phyloP scores from a whole-genome alignment of 1,140 invertebrate genomes.

The Drosophila subpulchrella region DNA sequence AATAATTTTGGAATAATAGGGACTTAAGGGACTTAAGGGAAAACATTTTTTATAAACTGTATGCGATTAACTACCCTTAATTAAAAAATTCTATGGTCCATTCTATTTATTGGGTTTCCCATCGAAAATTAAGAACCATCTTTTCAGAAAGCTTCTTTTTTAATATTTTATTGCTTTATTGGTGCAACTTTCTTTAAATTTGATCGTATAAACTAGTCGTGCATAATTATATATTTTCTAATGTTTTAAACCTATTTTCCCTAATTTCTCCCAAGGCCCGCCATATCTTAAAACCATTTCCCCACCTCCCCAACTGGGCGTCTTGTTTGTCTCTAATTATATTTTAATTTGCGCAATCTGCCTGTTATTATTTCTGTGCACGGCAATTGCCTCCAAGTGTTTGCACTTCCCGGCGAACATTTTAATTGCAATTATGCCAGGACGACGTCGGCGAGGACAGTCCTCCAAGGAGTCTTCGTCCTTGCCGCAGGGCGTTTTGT shows the following conservation, averaged over 20 bases:
- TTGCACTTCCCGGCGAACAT: conserved; percentile 73
- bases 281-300: conserved; percentile 2
- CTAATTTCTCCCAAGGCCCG: background rate
- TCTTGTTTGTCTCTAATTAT: conserved; percentile 82
- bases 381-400: conserved; percentile 66
- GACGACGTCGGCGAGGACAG: conserved; percentile 15
- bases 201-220: too few species aligned
- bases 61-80: too few species aligned
- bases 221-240: background rate
- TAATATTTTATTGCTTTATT: too few species aligned
- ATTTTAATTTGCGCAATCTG: conserved; percentile 78
- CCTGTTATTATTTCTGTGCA: conserved; percentile 45
- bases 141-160: too few species aligned
- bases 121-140: too few species aligned
- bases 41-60: too few species aligned
- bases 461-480: conserved; percentile 45
- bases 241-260: background rate
- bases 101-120: too few species aligned
- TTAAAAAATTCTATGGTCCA: too few species aligned
- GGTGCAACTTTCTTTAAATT: too few species aligned
- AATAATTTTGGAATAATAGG: too few species aligned
- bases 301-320: background rate
- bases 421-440: conserved; percentile 82
- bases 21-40: too few species aligned
- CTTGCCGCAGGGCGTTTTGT: conserved; percentile 73